Base-by-base conservation (phyloP, 2,888 invertebrate genomes). In the Cataglyphis livida region DNA sequence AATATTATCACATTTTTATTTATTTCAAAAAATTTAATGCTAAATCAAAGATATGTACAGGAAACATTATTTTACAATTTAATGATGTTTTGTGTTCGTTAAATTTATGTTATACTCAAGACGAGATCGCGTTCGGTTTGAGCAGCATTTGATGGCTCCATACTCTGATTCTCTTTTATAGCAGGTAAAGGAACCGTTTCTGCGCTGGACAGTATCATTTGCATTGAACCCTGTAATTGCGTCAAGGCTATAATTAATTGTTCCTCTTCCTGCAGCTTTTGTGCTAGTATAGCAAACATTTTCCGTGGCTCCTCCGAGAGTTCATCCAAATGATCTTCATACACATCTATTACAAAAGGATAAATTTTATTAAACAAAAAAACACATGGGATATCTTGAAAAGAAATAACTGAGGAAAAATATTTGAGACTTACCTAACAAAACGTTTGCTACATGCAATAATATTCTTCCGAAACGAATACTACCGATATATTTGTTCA, bases 401-500 rank as follows among this genome's bases (percentile, higher is more conserved):
- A n/a, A 41, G 25, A 41, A 38, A 44, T 74, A 12, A 15, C n/a
- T 1, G 15, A 59, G 44, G 57, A 59, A 81, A 21, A 15, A 21
- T 35, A 62, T 48, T 38, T n/a, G n/a, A 48, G 51, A 90, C 93
- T 90, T 93, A 96, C 96, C 98, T 85, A 98, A 94, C 83, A 98
- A 96, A 28, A 96, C 95, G 94, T 97, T 96, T 2, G 96, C 95
- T 18, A 97, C 97, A 95, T 98, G 97, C 75, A 97, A 95, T 0
- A 99, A 93, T 10, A 97, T 96, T 82, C 97, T 95, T 83, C 97
- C 97, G 94, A 97, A 98, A 87, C 97, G 95, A 75, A 96, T 95
- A 92, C 97, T 97, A 51, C 97, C 96, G 73, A 98, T 95, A 92
- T 97, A 95, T 83, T 95, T 96, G 88, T 96, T 96, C n/a, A 98